Conservation (phyloP, 2,113 vertebrate species). For the Piaya cayana region DNA sequence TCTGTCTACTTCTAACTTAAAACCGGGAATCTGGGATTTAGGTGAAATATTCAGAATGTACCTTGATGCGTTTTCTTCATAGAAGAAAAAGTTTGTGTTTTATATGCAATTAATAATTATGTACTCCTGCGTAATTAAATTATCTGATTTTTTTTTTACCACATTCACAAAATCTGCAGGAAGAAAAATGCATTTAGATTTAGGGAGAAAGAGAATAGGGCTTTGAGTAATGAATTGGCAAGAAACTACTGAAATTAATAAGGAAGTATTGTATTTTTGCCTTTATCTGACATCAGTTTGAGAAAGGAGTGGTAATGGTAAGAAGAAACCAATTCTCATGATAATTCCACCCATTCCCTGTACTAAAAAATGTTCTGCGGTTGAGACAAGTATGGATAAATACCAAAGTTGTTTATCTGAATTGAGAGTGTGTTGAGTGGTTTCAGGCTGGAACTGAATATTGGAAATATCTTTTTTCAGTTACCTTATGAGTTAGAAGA, state of each 20-base stretch:
- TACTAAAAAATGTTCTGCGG: slow-evolving; percentile 8
- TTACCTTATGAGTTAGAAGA: neutral
- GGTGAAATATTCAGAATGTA: neutral
- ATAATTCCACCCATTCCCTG: slow-evolving; percentile 21
- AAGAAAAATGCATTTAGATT: neutral
- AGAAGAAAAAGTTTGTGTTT: neutral
- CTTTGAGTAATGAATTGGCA: slow-evolving; percentile 15
- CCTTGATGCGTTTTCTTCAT: neutral
- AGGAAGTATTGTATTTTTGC: neutral
- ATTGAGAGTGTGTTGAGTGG: neutral
- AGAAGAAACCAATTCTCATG: slow-evolving; percentile 8
- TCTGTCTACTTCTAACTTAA: neutral
- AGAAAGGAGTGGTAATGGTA: neutral
- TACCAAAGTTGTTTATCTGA: neutral
- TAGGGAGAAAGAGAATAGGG: neutral
- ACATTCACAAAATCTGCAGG: neutral
- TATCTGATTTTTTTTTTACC: neutral
- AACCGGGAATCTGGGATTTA: neutral
- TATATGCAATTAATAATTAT: neutral
- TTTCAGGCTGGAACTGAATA: neutral
- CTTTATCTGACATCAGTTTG: slow-evolving; percentile 29
- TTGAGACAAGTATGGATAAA: neutral
- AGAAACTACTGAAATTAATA: slow-evolving; percentile 2
- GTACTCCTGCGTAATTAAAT: neutral
- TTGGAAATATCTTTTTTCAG: slow-evolving; percentile 22